Evolutionary conservation across 2,113 vertebrate genomes (phyloP).

Genomic region (Tympanuchus pallidicinctus): DNA sequence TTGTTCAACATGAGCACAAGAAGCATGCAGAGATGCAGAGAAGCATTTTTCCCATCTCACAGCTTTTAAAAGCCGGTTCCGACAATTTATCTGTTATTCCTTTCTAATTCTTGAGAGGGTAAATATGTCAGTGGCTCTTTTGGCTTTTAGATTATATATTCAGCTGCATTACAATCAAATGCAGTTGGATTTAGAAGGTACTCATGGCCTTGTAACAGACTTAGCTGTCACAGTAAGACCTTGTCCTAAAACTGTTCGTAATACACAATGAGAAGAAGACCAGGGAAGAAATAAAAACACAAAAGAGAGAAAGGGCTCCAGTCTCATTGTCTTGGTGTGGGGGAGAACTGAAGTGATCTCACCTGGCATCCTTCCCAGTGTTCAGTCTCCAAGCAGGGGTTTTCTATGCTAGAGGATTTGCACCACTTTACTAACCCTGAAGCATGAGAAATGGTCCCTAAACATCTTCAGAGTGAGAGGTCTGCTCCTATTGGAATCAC

Average conservation of each 20-base stretch:
- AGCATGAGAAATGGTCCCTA: background rate
- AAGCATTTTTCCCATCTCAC: background rate
- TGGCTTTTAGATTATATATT: background rate
- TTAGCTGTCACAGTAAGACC: rapidly evolving
- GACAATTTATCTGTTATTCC: background rate
- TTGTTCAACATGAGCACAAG: background rate
- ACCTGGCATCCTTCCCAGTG: rapidly evolving
- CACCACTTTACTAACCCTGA: background rate
- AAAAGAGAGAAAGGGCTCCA: background rate
- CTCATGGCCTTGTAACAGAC: background rate
- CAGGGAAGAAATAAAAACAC: background rate
- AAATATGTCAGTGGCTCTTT: background rate
- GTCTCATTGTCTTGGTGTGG: background rate
- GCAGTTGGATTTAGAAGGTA: background rate
- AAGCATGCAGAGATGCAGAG: background rate
- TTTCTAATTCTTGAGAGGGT: background rate
- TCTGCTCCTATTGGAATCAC: background rate
- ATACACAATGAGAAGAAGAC: background rate
- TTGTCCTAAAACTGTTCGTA: background rate
- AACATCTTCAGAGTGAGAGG: background rate
- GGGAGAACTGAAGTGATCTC: background rate
- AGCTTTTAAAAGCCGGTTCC: background rate
- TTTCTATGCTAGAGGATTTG: background rate
- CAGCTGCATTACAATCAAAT: background rate
- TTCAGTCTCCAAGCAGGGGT: background rate